Evolutionary conservation across 2,113 vertebrate species (phyloP), one percentile per base, ranked within the genome.

Genomic region (Atlantisia rogersi): DNA sequence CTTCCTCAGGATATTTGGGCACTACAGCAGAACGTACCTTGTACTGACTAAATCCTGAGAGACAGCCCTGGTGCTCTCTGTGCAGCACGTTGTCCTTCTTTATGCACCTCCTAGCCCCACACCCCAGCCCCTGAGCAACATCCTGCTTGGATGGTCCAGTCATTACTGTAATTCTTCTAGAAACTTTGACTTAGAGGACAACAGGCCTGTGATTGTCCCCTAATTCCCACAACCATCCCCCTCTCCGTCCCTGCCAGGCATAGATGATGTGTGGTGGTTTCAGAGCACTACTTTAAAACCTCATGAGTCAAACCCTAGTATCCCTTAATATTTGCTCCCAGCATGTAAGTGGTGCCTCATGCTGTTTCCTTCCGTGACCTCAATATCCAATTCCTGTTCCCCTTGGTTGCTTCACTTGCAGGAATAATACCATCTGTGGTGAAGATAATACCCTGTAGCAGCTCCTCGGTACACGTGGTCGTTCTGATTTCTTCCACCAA

Each of bases 321-420:
- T 80, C 94, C 91, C 89, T 97, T 93, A 96, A 96, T 93, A 97
- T 92, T 91, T 93, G 68, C 74, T 96, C 91, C 67, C 93, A 97
- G 97, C 87, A 64, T 53, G 87, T 95, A 95, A 96, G 85, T 79
- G 82, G 35, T 83, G 65, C 62, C 32, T 91, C 94, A 75, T 60
- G 92, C 94, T 94, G 91, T 85, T 96, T 94, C 65, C 58, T 58
- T 89, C 95, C 3, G 39, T 92, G 96, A 97, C 96, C 93, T 96
- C 89, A 96, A 52, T 90, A 91, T 96, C 77, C 85, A 96, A 79
- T 95, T 94, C 89, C 74, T 73, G 62, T 93, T 97, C 91, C 82
- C 85, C 77, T 93, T 96, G 53, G 78, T 68, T 86, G 78, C 68
- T 95, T 95, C 75, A 65, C 79, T 94, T 67, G 68, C 64, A 75